Evolutionary conservation across 2,888 invertebrate species (phyloP).

Genomic region (Dynastes maya): DNA sequence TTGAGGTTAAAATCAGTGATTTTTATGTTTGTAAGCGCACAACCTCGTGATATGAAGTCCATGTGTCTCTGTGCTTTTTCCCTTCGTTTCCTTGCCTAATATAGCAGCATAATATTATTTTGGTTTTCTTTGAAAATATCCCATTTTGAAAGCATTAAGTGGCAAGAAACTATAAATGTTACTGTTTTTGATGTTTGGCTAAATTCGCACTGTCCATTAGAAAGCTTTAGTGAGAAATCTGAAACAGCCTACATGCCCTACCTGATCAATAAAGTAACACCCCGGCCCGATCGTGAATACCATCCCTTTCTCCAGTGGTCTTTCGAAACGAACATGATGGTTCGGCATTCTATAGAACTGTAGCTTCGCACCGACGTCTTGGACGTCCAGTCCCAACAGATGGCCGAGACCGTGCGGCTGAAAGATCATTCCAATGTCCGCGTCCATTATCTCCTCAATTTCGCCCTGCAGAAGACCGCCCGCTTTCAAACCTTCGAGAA

Average conservation of each 20-base stretch:
- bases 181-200: no score
- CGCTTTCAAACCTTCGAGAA: conserved; percentile 83
- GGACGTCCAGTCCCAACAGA: conserved; percentile 95
- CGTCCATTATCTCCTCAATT: conserved; percentile 82
- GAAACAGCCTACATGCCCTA: conserved; percentile 60
- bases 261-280: conserved; percentile 93
- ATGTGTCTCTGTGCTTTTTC: no score
- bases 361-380: conserved; percentile 90
- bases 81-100: no score
- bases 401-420: conserved; percentile 99
- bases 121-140: no score
- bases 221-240: no score
- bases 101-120: no score
- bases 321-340: conserved; percentile 84
- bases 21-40: no score
- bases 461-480: conserved; percentile 84
- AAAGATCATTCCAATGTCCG: conserved; percentile 86
- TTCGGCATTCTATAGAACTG: conserved; percentile 71
- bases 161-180: no score
- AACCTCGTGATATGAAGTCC: no score
- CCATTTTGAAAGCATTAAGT: no score
- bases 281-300: conserved; percentile 97
- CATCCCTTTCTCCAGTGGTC: conserved; percentile 87
- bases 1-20: no score
- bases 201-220: no score